A percentile compares a stretch with the other conserved stretches of the same genome.
Conservation (phyloP, 2,113 vertebrate species). For the Rousettus leschenaultii region DNA sequence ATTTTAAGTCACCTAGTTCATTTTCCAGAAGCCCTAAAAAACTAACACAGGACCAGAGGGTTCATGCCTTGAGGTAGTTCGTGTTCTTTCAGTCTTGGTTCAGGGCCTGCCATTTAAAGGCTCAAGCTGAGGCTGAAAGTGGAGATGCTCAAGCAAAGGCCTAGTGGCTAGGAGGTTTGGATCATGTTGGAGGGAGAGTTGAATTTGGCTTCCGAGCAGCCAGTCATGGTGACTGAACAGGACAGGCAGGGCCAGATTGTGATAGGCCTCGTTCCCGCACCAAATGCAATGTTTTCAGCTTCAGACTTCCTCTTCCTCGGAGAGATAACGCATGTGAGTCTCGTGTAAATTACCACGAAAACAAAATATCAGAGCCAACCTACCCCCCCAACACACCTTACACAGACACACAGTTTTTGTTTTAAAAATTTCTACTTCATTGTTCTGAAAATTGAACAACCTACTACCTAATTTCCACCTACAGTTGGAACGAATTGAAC, state of each 20-base stretch:
- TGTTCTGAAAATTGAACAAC: constrained; percentile 12
- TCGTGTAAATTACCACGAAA: background rate
- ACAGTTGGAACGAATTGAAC: background rate
- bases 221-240: background rate
- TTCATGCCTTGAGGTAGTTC: background rate
- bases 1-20: background rate
- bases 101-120: background rate
- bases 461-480: background rate
- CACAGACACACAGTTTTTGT: background rate
- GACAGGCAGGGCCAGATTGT: background rate
- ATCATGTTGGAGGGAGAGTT: background rate
- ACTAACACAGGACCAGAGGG: background rate
- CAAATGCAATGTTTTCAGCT: background rate
- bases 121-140: background rate
- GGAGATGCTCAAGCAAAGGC: background rate
- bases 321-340: background rate
- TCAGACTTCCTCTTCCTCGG: background rate
- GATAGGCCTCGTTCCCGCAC: background rate
- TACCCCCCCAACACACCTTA: background rate
- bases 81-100: background rate
- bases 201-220: background rate
- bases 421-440: background rate
- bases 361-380: background rate
- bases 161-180: background rate
- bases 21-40: background rate